Conservation (phyloP, 2,888 invertebrate genomes). For the Achlya flavicornis region DNA sequence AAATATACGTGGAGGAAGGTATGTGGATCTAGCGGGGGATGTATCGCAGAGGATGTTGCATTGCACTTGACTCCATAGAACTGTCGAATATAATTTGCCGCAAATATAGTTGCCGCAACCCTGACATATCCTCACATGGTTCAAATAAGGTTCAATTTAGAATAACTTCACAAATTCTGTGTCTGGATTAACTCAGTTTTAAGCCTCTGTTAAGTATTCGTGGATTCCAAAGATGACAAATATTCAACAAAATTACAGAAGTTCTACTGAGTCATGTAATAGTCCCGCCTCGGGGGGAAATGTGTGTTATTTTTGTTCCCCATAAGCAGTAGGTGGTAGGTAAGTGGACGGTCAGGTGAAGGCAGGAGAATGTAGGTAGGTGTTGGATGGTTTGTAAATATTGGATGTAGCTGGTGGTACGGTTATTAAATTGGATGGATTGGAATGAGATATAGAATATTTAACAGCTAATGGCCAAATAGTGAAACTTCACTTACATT, state of each 20-base stretch:
- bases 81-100: neutral
- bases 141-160: neutral
- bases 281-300: neutral
- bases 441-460: too few species aligned
- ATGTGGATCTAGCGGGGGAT: conserved; percentile 14
- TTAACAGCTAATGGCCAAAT: too few species aligned
- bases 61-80: neutral
- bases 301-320: neutral
- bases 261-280: neutral
- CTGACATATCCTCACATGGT: neutral
- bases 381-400: conserved; percentile 5
- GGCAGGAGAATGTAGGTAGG: neutral
- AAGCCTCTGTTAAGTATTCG: neutral
- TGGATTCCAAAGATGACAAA: too few species aligned
- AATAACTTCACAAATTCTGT: too few species aligned
- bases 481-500: too few species aligned
- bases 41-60: neutral
- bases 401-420: neutral
- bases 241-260: neutral
- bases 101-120: too few species aligned
- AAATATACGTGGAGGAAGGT: conserved; percentile 98
- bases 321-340: neutral
- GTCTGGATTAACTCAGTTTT: too few species aligned
- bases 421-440: neutral
- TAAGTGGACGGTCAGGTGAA: conserved; percentile 3